Percentiles rank a stretch among this genome's conserved stretches.
Evolutionary conservation across 1,140 invertebrate genomes (phyloP).

Genomic region (Ceratina japonica): DNA sequence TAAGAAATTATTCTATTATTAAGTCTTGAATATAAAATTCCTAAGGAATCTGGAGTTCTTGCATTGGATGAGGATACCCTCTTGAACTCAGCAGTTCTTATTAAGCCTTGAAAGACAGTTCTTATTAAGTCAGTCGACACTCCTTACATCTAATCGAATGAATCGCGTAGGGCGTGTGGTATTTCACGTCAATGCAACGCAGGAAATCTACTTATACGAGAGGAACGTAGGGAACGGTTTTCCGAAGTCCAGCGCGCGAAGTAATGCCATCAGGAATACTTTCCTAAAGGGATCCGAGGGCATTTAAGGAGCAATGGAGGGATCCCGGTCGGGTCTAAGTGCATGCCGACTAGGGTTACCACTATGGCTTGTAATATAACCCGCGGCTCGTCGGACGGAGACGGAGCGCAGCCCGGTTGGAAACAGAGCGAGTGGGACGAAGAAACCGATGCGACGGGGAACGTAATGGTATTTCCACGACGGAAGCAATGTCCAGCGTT

Average conservation of each 20-base stretch:
- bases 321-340: constrained; percentile 58
- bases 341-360: constrained; percentile 66
- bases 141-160: constrained; percentile 53
- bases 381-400: constrained; percentile 36
- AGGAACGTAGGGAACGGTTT: not conserved
- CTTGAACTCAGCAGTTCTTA: no score
- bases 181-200: constrained; percentile 20
- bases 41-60: no score
- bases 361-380: constrained; percentile 69
- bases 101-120: not conserved
- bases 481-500: constrained; percentile 33
- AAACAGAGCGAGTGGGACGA: constrained; percentile 10
- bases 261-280: constrained; percentile 68
- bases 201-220: constrained; percentile 53
- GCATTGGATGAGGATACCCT: no score
- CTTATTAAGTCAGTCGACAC: constrained; percentile 47
- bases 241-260: constrained; percentile 42
- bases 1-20: no score
- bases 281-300: constrained; percentile 57
- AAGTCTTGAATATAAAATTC: no score
- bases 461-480: constrained; percentile 65
- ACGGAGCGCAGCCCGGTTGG: constrained; percentile 18
- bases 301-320: constrained; percentile 53
- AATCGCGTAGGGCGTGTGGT: constrained; percentile 15
- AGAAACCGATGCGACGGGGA: constrained; percentile 18